A percentile compares a stretch with the other conserved stretches of the same genome.
Evolutionary conservation across 2,113 vertebrate species (phyloP).

Genomic region (Nettapus auritus): DNA sequence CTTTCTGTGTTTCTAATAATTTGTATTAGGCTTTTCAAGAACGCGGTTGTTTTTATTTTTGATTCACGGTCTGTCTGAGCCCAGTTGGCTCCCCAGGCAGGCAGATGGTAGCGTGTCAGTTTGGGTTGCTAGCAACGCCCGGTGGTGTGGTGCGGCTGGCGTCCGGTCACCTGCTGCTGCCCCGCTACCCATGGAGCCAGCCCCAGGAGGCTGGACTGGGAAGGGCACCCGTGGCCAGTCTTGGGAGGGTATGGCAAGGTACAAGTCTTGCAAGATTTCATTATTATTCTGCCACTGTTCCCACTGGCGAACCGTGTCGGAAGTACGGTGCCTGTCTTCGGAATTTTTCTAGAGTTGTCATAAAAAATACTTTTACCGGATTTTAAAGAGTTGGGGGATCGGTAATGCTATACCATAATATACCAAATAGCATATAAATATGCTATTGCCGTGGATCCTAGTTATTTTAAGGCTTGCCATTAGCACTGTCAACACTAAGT

Average conservation of each 20-base stretch:
- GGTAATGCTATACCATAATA: too few species aligned
- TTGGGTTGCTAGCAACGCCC: accelerated
- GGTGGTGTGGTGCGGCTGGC: accelerated
- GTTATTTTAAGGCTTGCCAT: not conserved
- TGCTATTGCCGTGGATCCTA: accelerated
- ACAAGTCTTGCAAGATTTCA: not conserved
- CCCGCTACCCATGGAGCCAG: accelerated
- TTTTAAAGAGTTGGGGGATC: not conserved
- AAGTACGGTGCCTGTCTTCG: not conserved
- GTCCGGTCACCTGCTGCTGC: not conserved
- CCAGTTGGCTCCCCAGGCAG: not conserved
- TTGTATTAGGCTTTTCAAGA: not conserved
- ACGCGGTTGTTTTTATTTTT: not conserved
- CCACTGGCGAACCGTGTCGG: accelerated
- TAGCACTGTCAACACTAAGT: not conserved
- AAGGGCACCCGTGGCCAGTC: not conserved
- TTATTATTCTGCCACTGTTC: accelerated
- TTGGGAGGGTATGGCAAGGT: not conserved
- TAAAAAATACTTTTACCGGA: not conserved
- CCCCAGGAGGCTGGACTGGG: accelerated
- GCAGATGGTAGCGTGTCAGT: accelerated
- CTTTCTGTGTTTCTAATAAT: not conserved
- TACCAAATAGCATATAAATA: too few species aligned
- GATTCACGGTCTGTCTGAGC: not conserved
- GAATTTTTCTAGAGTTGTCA: not conserved